Evolutionary conservation across 2,113 vertebrate genomes (phyloP), one percentile per base, ranked within the genome.

Genomic region (Phocoena sinus): DNA sequence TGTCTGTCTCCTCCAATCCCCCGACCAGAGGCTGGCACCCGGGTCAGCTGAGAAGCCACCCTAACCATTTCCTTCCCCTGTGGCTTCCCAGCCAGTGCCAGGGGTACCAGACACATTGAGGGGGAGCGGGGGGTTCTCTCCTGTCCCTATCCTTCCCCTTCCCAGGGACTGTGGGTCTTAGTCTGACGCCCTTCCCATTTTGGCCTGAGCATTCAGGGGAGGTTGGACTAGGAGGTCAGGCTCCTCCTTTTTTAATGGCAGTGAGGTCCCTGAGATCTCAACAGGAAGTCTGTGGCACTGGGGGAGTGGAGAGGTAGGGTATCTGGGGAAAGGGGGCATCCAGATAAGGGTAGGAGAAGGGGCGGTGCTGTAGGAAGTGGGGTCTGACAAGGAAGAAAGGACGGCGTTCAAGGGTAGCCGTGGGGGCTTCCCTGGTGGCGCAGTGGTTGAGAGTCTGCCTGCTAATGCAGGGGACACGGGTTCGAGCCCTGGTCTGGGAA

Each of bases 51-150:
- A 97, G 74, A 96, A 95, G 92, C 92, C 26, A 7, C 81, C 77
- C 73, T 93, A 96, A 96, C 97, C 96, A 96, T 97, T 97, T 98
- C 98, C 97, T 97, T 96, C 98, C 97, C 85, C 60, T 95, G 92
- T 1, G 94, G 88, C 76, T 89, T 70, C 31, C 36, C n/a, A 92
- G 60, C 17, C 98, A 99, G 99, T 99, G 77, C 99, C 99, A 6
- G 98, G 99, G 96, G 98, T 99, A 97, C 99, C 99, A 95, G 98
- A 97, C 91, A 94, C 95, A 31, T 38, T 99, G 94, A 98, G 25
- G 50, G 36, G 44, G 12, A 9, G 70, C 1, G 13, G 53, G 5
- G 4, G 53, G 74, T 67, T n/a, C 63, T 47, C 20, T 94, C 91
- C 28, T 13, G 31, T 38, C 71, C 36, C 36, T 38, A 25, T 77